Conservation (phyloP, 1,140 invertebrate species). For the Pseudomyrmex cubaensis region DNA sequence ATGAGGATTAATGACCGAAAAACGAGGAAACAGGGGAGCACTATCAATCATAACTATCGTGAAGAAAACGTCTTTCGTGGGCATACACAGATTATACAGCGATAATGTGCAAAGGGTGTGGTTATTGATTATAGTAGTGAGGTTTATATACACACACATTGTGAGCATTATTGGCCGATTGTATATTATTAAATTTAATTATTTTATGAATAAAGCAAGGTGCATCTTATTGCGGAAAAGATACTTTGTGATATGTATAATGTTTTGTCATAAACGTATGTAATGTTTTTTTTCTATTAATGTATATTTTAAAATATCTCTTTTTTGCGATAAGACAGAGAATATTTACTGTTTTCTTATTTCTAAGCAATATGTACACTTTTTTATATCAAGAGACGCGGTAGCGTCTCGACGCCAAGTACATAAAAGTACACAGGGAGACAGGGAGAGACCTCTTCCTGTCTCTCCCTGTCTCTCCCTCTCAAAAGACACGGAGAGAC, state of each 20-base stretch:
- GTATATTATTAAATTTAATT: constrained; percentile 13
- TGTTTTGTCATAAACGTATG: not conserved
- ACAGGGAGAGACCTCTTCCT: too few relatives aligned
- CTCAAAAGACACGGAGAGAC: too few relatives aligned
- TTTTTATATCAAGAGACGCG: too few relatives aligned
- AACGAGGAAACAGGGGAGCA: constrained; percentile 60
- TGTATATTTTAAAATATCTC: not conserved
- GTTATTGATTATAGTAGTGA: constrained; percentile 64
- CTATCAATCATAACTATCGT: constrained; percentile 72
- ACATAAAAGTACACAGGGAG: too few relatives aligned
- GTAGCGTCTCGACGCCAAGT: too few relatives aligned
- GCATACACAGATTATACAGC: constrained; percentile 61
- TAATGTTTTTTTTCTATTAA: not conserved
- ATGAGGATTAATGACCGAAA: constrained; percentile 71
- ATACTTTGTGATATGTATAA: constrained; percentile 13
- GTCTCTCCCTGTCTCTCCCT: too few relatives aligned
- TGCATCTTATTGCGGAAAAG: not conserved
- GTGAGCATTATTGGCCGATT: constrained; percentile 47
- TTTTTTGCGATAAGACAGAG: not conserved
- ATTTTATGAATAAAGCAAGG: not conserved
- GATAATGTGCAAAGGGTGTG: constrained; percentile 59
- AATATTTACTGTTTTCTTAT: constrained; percentile 11
- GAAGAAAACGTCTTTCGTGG: constrained; percentile 63
- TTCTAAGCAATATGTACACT: not conserved
- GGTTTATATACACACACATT: not conserved